phyloP scores from a whole-genome alignment of 2,797 vertebrate genomes.

The Brachyrhaphis roseni region DNA sequence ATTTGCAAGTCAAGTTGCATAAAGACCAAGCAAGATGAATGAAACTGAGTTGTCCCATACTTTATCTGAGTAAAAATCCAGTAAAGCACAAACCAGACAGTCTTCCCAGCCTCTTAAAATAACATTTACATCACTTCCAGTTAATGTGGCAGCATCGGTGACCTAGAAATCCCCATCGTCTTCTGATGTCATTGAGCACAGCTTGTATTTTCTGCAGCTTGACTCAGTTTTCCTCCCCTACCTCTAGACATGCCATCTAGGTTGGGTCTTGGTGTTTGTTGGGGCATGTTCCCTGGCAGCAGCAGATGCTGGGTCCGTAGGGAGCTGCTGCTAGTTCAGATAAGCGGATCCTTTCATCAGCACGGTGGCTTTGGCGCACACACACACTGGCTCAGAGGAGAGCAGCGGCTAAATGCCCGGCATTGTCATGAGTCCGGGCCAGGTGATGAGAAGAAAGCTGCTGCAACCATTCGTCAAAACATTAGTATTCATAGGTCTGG shows the following conservation, averaged over 20 bases:
- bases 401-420: slow-evolving; percentile 51
- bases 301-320: slow-evolving; percentile 40
- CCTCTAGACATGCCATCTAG: slow-evolving; percentile 16
- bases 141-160: slow-evolving; percentile 58
- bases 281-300: slow-evolving; percentile 20
- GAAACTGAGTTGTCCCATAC: not conserved
- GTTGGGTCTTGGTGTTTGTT: slow-evolving; percentile 23
- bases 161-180: slow-evolving; percentile 32
- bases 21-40: not conserved
- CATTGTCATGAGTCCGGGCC: slow-evolving; percentile 51
- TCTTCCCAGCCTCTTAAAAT: slow-evolving; percentile 36
- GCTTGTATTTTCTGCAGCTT: slow-evolving; percentile 3
- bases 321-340: slow-evolving; percentile 49
- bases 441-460: slow-evolving; percentile 65
- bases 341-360: slow-evolving; percentile 53
- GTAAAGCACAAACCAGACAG: not conserved
- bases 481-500: slow-evolving; percentile 41
- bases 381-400: slow-evolving; percentile 26
- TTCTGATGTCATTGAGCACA: slow-evolving; percentile 46
- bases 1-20: slow-evolving; percentile 2
- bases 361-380: slow-evolving; percentile 11
- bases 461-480: slow-evolving; percentile 38
- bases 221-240: slow-evolving; percentile 7
- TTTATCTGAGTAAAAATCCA: slow-evolving; percentile 4
- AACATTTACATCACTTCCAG: slow-evolving; percentile 21